Base-by-base conservation (phyloP, 2,113 vertebrate species). In the Cephalopholis sonnerati region DNA sequence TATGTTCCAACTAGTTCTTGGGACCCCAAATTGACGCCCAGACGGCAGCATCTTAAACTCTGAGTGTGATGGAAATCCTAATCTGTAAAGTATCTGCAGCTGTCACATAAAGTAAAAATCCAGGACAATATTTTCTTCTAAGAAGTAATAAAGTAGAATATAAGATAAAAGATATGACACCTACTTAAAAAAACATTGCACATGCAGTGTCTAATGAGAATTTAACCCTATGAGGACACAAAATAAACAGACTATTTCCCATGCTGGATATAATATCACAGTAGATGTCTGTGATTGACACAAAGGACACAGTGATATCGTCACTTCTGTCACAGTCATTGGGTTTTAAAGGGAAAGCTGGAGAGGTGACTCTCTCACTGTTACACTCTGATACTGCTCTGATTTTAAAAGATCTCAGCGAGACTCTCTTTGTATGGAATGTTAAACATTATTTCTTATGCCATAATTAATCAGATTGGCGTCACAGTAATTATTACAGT, bases 281-380 rank as follows among this genome's bases (percentile, higher is more conserved):
- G 22, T 18, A n/a, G 24, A 25, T 32, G 17, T 32, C 54, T 70
- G 54, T 82, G 72, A 87, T 25, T 88, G 83, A 79, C 63, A 70
- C 39, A 58, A 55, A 20, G 70, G 78, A 81, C 55, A 54, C n/a
- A 41, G 57, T 20, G 72, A 83, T 79, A 32, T 48, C 0, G 10
- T 51, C 61, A 66, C 63, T 68, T 79, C 69, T 61, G 54, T 74
- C 67, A 65, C 39, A 81, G 69, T 54, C 46, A 32, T 12, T 15
- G 57, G 57, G 48, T 70, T 70, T 66, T 53, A 81, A 55, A 79
- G n/a, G 71, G 70, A 53, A 62, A 53, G 65, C 18, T 63, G 63
- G 25, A 22, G 27, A 51, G 39, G 62, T 64, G 29, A 76, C 71
- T 46, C 48, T 63, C n/a, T 27, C 5, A 44, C 27, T 51, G 58